Percentiles rank a stretch among this genome's conserved stretches.
Conservation (phyloP, 2,113 vertebrate species). For the Cochlearius cochlearius region DNA sequence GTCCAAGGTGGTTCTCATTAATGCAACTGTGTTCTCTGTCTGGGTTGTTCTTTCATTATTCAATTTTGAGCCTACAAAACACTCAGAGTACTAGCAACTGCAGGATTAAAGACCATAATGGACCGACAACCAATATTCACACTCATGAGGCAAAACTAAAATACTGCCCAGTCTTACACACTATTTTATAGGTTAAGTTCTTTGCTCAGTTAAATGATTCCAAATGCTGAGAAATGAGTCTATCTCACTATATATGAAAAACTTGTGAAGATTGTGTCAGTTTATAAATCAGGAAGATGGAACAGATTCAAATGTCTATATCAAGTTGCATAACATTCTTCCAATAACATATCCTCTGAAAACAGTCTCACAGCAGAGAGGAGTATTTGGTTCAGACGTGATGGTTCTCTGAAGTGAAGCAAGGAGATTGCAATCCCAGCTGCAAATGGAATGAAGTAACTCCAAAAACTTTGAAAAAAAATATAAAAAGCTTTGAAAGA, state of each 20-base stretch:
- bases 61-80: neutral
- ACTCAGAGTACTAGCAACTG: neutral
- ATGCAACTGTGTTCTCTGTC: neutral
- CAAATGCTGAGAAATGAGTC: neutral
- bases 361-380: neutral
- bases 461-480: neutral
- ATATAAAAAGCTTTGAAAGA: constrained; percentile 2
- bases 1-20: neutral
- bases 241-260: neutral
- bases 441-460: constrained; percentile 21
- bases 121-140: neutral
- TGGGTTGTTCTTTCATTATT: neutral
- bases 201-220: neutral
- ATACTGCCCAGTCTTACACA: neutral
- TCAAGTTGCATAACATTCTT: neutral
- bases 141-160: neutral
- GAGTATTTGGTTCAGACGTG: neutral
- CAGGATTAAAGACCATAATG: neutral
- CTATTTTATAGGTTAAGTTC: neutral
- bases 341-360: neutral
- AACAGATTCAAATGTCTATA: constrained; percentile 14
- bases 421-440: constrained; percentile 21
- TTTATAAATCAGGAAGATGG: constrained; percentile 44
- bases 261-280: neutral
- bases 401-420: neutral